Percentiles rank a stretch among this genome's conserved stretches.
phyloP scores from a whole-genome alignment of 2,797 vertebrate genomes.

The Halcyon smyrnensis region DNA sequence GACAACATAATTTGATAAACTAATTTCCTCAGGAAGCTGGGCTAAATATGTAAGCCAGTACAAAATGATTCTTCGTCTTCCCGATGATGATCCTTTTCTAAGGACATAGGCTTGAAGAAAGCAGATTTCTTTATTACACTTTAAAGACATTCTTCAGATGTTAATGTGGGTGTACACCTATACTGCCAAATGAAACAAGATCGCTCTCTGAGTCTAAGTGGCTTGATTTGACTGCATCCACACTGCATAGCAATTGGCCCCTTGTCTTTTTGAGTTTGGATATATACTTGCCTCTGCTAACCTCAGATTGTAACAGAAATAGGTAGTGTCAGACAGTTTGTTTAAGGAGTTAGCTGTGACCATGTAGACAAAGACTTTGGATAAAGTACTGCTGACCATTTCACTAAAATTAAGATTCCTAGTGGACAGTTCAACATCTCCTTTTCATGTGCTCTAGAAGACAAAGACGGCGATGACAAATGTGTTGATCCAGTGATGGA shows the following conservation, averaged over 20 bases:
- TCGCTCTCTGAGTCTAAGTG: background rate
- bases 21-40: slow-evolving; percentile 18
- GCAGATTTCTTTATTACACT: background rate
- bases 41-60: background rate
- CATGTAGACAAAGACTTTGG: background rate
- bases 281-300: background rate
- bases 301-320: background rate
- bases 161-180: background rate
- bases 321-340: background rate
- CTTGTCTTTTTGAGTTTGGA: background rate
- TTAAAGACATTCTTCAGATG: background rate
- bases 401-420: background rate
- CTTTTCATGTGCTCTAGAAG: background rate
- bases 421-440: background rate
- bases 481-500: background rate
- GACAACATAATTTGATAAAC: slow-evolving; percentile 10
- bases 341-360: background rate
- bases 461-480: background rate
- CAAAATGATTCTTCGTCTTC: background rate
- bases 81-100: background rate
- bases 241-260: background rate
- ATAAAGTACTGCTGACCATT: background rate
- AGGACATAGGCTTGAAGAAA: background rate
- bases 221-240: background rate
- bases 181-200: background rate